Evolutionary conservation across 1,140 invertebrate genomes (phyloP), one percentile per base, ranked within the genome.

Genomic region (Doryteuthis pealeii): DNA sequence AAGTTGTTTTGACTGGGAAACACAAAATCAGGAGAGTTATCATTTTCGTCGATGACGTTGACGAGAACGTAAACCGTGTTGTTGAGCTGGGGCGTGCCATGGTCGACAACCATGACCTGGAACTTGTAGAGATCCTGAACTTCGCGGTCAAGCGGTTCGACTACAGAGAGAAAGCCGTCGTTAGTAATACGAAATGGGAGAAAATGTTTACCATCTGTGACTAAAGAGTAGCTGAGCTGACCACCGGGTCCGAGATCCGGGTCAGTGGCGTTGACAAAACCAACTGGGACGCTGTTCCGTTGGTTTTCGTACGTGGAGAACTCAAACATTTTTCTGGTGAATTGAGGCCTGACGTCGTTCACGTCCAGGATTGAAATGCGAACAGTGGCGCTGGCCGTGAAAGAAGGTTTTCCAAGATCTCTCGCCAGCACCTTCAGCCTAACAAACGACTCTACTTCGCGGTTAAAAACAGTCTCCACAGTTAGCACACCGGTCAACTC

Each of bases 21-120:
- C 3, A 40, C 10, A 88, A 97, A 97, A 75, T 91, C 89, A 0
- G 96, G 96, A 32, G 91, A 90, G 85, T 97, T 94, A 87, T 98
- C 96, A 86, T 98, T 97, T 77, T 95, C 93, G 86, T 98, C 96
- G 40, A 94, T 88, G 31, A 98, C 93, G 82, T 93, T 92, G 45
- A 97, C 89, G 3, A 91, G 89, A 74, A 96, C 92, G 85, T 93
- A 91, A n/a, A 92, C 91, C 68, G 94, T 90, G 0, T 92, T 91
- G 26, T 91, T 93, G 5, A 94, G 87, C 8, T 92, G 90, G 33
- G 94, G 93, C 78, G 91, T 92, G 3, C 92, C 93, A 74, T 92
- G 90, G 1, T 94, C 94, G 82, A 95, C 91, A n/a, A 94, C 94
- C 22, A 93, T 88, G 3, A 97, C 91, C 1, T 92, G 93, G 62